phyloP scores from a whole-genome alignment of 2,888 invertebrate species.

The Drosophila suboccidentalis region DNA sequence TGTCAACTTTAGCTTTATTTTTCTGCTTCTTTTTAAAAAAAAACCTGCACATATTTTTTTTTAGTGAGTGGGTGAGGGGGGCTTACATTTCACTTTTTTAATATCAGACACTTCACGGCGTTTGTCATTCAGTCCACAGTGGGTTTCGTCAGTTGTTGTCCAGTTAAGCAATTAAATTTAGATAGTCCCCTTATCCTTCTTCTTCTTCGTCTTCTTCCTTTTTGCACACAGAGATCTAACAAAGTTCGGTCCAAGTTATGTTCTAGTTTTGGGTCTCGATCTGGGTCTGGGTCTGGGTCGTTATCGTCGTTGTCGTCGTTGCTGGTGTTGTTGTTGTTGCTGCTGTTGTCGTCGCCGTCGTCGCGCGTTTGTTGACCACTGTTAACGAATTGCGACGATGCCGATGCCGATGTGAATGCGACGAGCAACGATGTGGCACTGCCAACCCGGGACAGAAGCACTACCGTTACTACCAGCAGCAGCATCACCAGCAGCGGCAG shows the following conservation, averaged over 20 bases:
- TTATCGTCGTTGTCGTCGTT: slow-evolving; percentile 12
- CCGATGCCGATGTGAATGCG: slow-evolving; percentile 74
- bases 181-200: neutral
- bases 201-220: too few species aligned
- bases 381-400: slow-evolving; percentile 50
- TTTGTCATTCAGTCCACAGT: slow-evolving; percentile 18
- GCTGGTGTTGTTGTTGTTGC: slow-evolving; percentile 12
- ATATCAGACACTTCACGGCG: slow-evolving; percentile 21
- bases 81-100: slow-evolving; percentile 54
- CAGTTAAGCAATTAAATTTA: slow-evolving; percentile 10
- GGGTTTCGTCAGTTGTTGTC: neutral
- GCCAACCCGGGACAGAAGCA: slow-evolving; percentile 66
- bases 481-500: slow-evolving; percentile 19
- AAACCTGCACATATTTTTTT: neutral
- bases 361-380: slow-evolving; percentile 55
- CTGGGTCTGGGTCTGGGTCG: slow-evolving; percentile 19
- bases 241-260: neutral
- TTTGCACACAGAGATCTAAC: neutral
- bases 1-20: slow-evolving; percentile 35
- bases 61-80: neutral
- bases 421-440: slow-evolving; percentile 81
- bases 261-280: neutral
- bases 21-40: neutral
- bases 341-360: slow-evolving; percentile 31
- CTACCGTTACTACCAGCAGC: slow-evolving; percentile 54